These are phyloP conservation scores for Zaprionus taronus DNA, from an alignment of 1,140 invertebrate genomes.

Conservation along the genomic window DNA sequence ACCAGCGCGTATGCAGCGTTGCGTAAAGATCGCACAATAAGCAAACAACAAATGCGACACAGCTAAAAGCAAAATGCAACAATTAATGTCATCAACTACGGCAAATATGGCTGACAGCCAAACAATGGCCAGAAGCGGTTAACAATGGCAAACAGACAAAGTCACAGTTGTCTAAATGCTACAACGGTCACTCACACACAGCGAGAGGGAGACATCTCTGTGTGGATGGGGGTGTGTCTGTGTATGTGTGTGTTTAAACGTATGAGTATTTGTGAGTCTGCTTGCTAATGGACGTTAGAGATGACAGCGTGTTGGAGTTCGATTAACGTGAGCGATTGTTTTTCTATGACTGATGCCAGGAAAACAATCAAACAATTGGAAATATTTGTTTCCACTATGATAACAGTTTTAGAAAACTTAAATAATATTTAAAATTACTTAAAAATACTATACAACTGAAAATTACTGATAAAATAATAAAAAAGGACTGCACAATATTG, in stretches of 20 bases:
- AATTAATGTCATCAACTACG: slow-evolving; percentile 75
- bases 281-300: neutral
- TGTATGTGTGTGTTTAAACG: slow-evolving; percentile 12
- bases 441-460: neutral
- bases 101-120: slow-evolving; percentile 56
- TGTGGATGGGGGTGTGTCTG: neutral
- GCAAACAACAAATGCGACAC: slow-evolving; percentile 36
- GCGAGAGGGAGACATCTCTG: neutral
- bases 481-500: neutral
- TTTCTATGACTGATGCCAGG: accelerated
- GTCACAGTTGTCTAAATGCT: slow-evolving; percentile 53
- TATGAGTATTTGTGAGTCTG: slow-evolving; percentile 2
- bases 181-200: slow-evolving; percentile 52
- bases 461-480: neutral
- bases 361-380: no score
- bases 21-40: slow-evolving; percentile 41
- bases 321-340: neutral
- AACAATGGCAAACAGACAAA: slow-evolving; percentile 72
- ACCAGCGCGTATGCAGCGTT: slow-evolving; percentile 1
- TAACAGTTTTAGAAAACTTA: no score
- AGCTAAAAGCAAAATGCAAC: slow-evolving; percentile 61
- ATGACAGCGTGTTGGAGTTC: neutral
- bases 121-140: slow-evolving; percentile 69
- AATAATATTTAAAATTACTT: no score
- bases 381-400: no score